These are phyloP conservation scores for Lepidurus couesii DNA, from an alignment of 1,140 invertebrate species.

Conservation along the genomic window DNA sequence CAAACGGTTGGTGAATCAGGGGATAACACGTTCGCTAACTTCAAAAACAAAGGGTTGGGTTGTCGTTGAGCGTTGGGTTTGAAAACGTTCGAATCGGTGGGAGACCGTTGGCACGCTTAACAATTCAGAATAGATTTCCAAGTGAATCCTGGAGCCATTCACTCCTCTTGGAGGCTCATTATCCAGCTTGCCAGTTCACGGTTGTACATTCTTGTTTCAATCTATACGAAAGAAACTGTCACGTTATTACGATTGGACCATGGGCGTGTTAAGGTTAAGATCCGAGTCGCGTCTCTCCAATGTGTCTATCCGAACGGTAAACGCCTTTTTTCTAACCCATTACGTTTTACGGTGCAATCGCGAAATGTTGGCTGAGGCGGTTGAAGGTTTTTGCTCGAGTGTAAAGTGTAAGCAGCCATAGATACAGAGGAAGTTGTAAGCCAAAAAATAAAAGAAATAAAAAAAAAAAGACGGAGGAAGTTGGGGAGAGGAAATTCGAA, in stretches of 20 bases:
- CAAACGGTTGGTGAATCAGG: too few species aligned
- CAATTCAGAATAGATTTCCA: too few species aligned
- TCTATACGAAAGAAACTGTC: not conserved
- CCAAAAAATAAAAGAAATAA: constrained; percentile 23
- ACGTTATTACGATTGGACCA: constrained; percentile 23
- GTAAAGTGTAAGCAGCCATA: not conserved
- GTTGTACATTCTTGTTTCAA: not conserved
- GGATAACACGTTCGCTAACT: too few species aligned
- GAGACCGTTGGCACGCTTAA: too few species aligned
- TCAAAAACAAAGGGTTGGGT: too few species aligned
- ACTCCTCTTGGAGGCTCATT: not conserved
- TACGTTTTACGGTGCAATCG: not conserved
- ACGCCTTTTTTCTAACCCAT: not conserved
- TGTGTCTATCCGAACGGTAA: constrained; percentile 24
- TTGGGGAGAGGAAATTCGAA: not conserved
- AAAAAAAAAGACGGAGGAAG: not conserved
- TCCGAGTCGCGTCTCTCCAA: constrained; percentile 33
- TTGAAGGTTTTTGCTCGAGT: not conserved
- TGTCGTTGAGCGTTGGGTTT: too few species aligned
- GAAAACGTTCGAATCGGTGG: too few species aligned
- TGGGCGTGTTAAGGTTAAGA: constrained; percentile 33
- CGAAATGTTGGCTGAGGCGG: not conserved
- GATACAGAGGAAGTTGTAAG: constrained; percentile 16
- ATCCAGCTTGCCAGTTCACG: not conserved
- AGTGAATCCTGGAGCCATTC: not conserved